Evolutionary conservation across 2,888 invertebrate species (phyloP), one percentile per base, ranked within the genome.

Genomic region (Patella depressa): DNA sequence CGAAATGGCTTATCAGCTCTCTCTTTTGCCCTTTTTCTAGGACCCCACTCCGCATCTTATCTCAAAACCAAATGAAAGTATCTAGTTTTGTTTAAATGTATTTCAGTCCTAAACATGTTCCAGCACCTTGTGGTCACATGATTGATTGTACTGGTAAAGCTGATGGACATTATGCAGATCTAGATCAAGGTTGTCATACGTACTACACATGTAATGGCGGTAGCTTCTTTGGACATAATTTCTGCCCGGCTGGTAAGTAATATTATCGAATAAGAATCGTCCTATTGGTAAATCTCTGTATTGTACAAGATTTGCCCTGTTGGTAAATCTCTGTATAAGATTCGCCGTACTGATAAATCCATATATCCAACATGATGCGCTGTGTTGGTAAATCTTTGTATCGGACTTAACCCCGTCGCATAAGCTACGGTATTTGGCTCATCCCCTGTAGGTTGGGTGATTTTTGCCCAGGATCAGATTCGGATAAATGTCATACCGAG

Each of bases 91-190:
- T 24, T 24, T 24, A 34, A 34, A 34, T 19, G n/a, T 65, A 7
- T 19, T 65, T 65, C 65, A 65, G 65, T 65, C 65, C 65, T 24
- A 15, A 11, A 12, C 11, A 65, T 12, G 65, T 65, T 24, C 3
- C 19, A 65, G 65, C 65, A 65, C 65, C 65, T 24, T 65, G 65
- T 65, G 65, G 65, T 65, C 65, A 65, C 24, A 65, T 65, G 65
- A 65, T 65, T 19, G 65, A 65, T 15, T 65, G 65, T 14, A 65
- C 65, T 2, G 24, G 11, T 65, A 65, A 65, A 65, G 19, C 65
- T 19, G 65, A 65, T 24, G 65, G 65, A 12, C 65, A 65, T 65
- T 65, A 65, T 65, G 12, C 65, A 1, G 65, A 65, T 65, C 14
- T 65, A 65, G 65, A 65, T 19, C 65, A 65, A 65, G 24, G 24